These are phyloP conservation scores for Maniola jurtina DNA, from an alignment of 1,140 invertebrate genomes.

Conservation along the genomic window DNA sequence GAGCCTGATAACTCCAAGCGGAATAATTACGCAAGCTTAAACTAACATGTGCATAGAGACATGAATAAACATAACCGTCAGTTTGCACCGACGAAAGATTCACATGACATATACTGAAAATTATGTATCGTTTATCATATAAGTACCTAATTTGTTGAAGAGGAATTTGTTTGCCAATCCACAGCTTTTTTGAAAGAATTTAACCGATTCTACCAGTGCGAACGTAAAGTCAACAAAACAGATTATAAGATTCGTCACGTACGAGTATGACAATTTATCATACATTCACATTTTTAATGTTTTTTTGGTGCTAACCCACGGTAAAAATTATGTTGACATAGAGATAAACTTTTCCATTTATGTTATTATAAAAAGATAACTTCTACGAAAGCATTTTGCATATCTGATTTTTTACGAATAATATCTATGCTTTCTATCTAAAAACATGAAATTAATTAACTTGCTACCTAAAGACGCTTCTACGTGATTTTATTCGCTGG, in stretches of 20 bases:
- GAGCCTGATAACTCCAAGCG: constrained; percentile 44
- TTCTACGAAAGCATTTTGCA: not conserved
- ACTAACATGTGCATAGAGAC: constrained; percentile 16
- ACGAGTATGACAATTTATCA: too few relatives aligned
- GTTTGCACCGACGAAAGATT: not conserved
- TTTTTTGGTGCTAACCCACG: too few relatives aligned
- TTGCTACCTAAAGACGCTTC: not conserved
- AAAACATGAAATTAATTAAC: constrained; percentile 4
- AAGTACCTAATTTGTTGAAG: too few relatives aligned
- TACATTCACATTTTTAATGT: too few relatives aligned
- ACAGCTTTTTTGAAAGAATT: too few relatives aligned
- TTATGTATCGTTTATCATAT: too few relatives aligned
- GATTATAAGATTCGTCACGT: too few relatives aligned
- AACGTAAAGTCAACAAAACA: too few relatives aligned
- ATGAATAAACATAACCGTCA: constrained; percentile 9
- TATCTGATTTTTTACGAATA: not conserved
- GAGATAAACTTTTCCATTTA: not conserved
- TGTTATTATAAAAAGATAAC: not conserved
- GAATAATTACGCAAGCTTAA: constrained; percentile 45
- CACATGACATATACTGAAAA: too few relatives aligned
- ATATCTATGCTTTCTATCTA: constrained; percentile 2
- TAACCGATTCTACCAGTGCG: too few relatives aligned
- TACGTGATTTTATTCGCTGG: not conserved
- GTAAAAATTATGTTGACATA: too few relatives aligned
- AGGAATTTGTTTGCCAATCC: too few relatives aligned